phyloP scores from a whole-genome alignment of 2,797 vertebrate species.

The Danio tinwini region DNA sequence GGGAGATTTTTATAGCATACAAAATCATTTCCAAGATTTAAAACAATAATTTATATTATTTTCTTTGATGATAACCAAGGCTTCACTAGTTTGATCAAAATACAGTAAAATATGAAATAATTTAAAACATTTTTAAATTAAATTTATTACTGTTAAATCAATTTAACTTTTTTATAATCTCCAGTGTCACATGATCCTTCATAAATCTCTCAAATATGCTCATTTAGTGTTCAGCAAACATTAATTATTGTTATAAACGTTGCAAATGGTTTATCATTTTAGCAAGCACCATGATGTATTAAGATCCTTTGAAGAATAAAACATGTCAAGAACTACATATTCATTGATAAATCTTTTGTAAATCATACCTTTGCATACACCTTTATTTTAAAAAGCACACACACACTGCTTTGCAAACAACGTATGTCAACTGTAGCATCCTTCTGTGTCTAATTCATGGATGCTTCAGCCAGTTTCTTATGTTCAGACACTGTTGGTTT shows the following conservation, averaged over 20 bases:
- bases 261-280: too few species aligned
- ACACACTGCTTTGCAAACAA: constrained; percentile 61
- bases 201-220: background rate
- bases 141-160: too few species aligned
- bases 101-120: too few species aligned
- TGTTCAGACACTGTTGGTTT: background rate
- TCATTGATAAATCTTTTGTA: too few species aligned
- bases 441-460: background rate
- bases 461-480: background rate
- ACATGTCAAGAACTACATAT: background rate
- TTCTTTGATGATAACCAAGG: too few species aligned
- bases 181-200: background rate
- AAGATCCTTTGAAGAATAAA: background rate
- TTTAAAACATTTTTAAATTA: too few species aligned
- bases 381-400: background rate
- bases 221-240: background rate
- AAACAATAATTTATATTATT: too few species aligned
- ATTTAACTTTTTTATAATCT: background rate
- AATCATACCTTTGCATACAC: background rate
- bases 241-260: background rate
- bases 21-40: too few species aligned
- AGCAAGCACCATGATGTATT: background rate
- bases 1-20: too few species aligned
- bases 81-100: too few species aligned
- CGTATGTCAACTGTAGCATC: constrained; percentile 57